These are phyloP conservation scores for Adelognathus sp. DNA, from an alignment of 2,888 invertebrate genomes.

Conservation along the genomic window DNA sequence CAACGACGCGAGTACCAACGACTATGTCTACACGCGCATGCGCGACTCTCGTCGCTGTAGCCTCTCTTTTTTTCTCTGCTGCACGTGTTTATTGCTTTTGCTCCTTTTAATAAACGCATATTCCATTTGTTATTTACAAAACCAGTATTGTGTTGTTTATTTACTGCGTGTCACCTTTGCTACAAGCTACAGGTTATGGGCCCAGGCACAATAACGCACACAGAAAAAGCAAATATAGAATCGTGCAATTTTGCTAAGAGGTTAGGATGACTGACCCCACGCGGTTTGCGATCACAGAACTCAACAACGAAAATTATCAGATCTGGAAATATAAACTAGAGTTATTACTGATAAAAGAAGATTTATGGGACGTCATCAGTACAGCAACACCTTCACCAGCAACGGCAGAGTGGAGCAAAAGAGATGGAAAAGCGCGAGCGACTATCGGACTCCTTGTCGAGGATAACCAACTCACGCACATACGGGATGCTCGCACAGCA, in stretches of 20 bases:
- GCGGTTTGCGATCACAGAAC: slow-evolving; percentile 7
- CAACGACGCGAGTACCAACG: too few species aligned
- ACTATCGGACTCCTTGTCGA: slow-evolving; percentile 47
- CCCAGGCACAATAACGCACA: neutral
- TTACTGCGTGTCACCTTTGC: too few species aligned
- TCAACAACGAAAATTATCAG: slow-evolving; percentile 50
- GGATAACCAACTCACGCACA: slow-evolving; percentile 31
- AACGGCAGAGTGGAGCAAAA: slow-evolving; percentile 27
- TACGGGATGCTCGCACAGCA: neutral
- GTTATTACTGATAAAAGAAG: slow-evolving; percentile 57
- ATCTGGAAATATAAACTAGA: slow-evolving; percentile 59
- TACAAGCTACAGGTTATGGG: slow-evolving; percentile 6
- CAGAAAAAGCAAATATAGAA: neutral
- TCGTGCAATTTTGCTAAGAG: slow-evolving; percentile 2
- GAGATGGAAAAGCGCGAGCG: slow-evolving; percentile 44
- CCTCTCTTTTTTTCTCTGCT: too few species aligned
- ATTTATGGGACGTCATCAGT: slow-evolving; percentile 47
- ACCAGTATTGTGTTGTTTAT: too few species aligned
- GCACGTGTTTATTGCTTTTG: too few species aligned
- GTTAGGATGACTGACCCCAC: slow-evolving; percentile 16
- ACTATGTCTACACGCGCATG: too few species aligned
- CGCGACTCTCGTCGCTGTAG: too few species aligned
- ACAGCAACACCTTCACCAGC: neutral
- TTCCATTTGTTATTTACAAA: too few species aligned
- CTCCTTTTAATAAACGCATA: too few species aligned